Conservation (phyloP, 1,140 invertebrate genomes). For the Ostrea edulis region DNA sequence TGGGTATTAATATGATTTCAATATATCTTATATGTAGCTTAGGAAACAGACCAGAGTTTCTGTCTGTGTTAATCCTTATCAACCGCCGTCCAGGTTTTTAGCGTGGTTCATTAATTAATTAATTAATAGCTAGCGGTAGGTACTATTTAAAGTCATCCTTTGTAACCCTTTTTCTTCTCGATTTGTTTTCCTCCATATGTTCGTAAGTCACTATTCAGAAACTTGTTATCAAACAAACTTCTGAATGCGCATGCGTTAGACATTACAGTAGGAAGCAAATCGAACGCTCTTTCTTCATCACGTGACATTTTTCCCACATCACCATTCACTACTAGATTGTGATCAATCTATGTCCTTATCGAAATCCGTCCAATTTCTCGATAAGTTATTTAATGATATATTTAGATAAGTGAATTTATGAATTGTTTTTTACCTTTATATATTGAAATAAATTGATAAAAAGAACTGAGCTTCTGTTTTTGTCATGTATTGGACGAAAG, state of each 20-base stretch:
- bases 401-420: constrained; percentile 4
- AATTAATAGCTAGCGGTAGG: constrained; percentile 18
- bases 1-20: neutral
- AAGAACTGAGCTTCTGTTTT: neutral
- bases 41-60: neutral
- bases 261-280: neutral
- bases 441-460: neutral
- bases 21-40: neutral
- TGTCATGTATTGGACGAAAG: too few species aligned
- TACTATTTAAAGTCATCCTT: neutral
- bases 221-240: neutral
- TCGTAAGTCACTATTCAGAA: neutral
- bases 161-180: neutral
- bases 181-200: neutral
- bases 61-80: constrained; percentile 15
- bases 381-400: constrained; percentile 29
- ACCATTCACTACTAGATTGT: constrained; percentile 10
- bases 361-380: constrained; percentile 7
- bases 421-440: constrained; percentile 9
- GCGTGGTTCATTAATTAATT: constrained; percentile 18
- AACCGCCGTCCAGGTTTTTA: constrained; percentile 7
- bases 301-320: neutral
- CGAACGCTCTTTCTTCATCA: constrained; percentile 4
- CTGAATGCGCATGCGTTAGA: neutral
- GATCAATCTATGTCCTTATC: constrained; percentile 17